Conservation (phyloP, 2,888 invertebrate genomes). For the Homarus gammarus region DNA sequence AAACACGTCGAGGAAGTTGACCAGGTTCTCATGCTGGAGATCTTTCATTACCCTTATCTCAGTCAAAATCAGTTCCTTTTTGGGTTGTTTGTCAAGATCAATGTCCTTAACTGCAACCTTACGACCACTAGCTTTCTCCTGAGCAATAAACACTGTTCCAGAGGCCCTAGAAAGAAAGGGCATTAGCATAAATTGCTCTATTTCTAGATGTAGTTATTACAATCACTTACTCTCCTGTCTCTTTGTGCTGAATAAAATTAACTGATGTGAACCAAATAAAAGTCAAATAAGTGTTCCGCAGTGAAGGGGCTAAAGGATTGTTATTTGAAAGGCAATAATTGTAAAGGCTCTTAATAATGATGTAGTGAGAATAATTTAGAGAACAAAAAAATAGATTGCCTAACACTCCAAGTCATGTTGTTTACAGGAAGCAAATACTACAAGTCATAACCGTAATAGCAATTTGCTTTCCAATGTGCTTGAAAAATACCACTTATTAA, state of each 20-base stretch:
- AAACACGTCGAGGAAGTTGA: conserved; percentile 96
- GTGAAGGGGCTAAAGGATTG: too few species aligned
- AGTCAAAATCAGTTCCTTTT: conserved; percentile 96
- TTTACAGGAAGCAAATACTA: too few species aligned
- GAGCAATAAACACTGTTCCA: conserved; percentile 93
- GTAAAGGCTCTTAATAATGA: too few species aligned
- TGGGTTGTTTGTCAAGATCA: conserved; percentile 94
- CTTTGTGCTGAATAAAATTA: too few species aligned
- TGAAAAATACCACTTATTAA: too few species aligned
- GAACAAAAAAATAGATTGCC: too few species aligned
- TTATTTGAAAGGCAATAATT: too few species aligned
- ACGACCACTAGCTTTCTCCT: conserved; percentile 85
- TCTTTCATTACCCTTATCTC: conserved; percentile 95
- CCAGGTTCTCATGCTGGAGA: conserved; percentile 95
- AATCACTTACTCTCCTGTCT: background rate
- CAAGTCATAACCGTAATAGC: too few species aligned
- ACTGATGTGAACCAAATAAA: background rate
- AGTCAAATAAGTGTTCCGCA: background rate
- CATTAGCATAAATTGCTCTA: background rate
- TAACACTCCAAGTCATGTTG: too few species aligned
- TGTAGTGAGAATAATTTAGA: too few species aligned
- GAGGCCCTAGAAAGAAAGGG: conserved; percentile 84
- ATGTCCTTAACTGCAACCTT: conserved; percentile 98
- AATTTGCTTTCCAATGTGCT: too few species aligned
- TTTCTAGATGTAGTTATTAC: background rate